Evolutionary conservation across 2,888 invertebrate species (phyloP).

Genomic region (Euplagia quadripunctaria): DNA sequence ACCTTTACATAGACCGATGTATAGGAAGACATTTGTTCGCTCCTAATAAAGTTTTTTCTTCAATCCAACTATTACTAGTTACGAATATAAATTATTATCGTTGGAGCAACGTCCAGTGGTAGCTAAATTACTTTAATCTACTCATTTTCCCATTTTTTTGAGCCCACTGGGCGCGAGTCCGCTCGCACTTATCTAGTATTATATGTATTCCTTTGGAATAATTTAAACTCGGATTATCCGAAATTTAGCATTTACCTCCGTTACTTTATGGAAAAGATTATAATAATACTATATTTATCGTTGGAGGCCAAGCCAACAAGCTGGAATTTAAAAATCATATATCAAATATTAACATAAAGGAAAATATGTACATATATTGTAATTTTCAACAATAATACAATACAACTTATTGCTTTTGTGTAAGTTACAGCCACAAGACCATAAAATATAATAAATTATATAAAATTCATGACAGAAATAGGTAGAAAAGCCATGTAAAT

Average conservation of each 20-base stretch:
- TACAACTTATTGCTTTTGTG: background rate
- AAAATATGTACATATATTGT: background rate
- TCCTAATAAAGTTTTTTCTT: too few species aligned
- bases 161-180: too few species aligned
- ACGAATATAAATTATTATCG: background rate
- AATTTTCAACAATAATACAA: background rate
- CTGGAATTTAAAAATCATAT: background rate
- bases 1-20: too few species aligned
- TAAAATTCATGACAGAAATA: conserved; percentile 45
- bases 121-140: background rate
- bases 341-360: background rate
- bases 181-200: background rate
- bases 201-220: background rate
- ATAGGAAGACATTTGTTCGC: too few species aligned
- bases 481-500: conserved; percentile 51
- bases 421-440: background rate
- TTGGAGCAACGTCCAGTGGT: background rate
- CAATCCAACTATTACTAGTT: too few species aligned
- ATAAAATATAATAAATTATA: conserved; percentile 15
- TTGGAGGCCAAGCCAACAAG: background rate
- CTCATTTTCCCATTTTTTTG: background rate
- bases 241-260: background rate
- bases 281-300: background rate
- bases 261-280: too few species aligned
- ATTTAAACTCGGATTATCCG: background rate